A percentile compares a stretch with the other conserved stretches of the same genome.
Conservation (phyloP, 2,797 vertebrate genomes). For the Pseudomugil tenellus region DNA sequence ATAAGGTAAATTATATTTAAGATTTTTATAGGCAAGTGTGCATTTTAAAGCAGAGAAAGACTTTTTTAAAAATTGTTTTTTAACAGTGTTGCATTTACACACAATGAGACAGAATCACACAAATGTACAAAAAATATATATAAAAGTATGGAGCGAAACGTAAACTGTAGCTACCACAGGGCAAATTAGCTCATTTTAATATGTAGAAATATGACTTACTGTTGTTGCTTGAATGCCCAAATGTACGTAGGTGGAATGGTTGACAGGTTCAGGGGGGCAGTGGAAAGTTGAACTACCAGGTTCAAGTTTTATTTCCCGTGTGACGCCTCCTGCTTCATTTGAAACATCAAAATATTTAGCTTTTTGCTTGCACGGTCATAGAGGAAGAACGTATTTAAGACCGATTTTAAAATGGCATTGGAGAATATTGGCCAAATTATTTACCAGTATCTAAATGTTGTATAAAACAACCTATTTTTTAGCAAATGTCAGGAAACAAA, state of each 20-base stretch:
- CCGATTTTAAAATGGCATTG: not conserved
- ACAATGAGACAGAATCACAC: not conserved
- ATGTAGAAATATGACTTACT: constrained; percentile 66
- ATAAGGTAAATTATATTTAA: not conserved
- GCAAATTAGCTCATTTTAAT: not conserved
- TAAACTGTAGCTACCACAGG: not conserved
- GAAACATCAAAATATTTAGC: constrained; percentile 18
- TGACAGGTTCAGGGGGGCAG: constrained; percentile 22
- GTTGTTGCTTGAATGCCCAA: constrained; percentile 22
- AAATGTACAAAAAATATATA: not conserved
- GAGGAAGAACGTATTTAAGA: not conserved
- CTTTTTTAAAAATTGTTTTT: no score
- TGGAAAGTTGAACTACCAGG: constrained; percentile 24
- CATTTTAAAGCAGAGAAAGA: not conserved
- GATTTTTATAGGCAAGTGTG: not conserved
- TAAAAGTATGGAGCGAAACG: not conserved
- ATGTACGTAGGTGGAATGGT: not conserved
- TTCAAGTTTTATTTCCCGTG: constrained; percentile 36
- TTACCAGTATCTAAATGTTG: not conserved
- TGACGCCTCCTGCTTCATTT: constrained; percentile 37
- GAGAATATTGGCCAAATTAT: not conserved
- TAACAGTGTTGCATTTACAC: constrained; percentile 2
- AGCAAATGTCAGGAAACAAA: constrained; percentile 19
- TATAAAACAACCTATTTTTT: not conserved
- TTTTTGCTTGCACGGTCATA: not conserved